phyloP scores from a whole-genome alignment of 2,888 invertebrate species.

The Pelosia muscerda region DNA sequence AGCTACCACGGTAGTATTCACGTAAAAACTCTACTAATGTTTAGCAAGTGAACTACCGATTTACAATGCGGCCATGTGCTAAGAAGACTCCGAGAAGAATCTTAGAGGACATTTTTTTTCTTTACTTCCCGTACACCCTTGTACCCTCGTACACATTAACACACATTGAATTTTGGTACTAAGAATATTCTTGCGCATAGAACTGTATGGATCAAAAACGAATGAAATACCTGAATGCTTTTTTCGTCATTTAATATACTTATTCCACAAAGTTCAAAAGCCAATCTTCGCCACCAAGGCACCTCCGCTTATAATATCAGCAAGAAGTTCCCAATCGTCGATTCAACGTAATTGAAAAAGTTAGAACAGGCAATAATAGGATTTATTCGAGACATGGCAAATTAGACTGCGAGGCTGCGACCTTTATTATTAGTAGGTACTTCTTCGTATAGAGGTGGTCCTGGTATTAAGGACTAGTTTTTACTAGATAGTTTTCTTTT shows the following conservation, averaged over 20 bases:
- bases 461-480: no score
- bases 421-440: conserved; percentile 4
- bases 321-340: conserved; percentile 11
- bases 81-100: no score
- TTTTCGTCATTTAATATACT: background rate
- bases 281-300: background rate
- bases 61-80: no score
- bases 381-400: conserved; percentile 38
- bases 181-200: no score
- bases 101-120: no score
- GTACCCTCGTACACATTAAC: no score
- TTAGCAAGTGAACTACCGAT: no score
- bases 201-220: background rate
- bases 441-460: background rate
- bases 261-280: background rate
- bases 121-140: no score
- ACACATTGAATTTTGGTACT: no score
- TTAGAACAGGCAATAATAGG: conserved; percentile 39
- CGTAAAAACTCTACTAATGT: no score
- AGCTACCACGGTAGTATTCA: no score
- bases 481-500: no score
- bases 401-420: conserved; percentile 30
- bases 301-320: conserved; percentile 15
- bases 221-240: background rate
- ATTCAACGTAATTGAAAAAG: conserved; percentile 43